phyloP scores from a whole-genome alignment of 1,140 invertebrate species.

The Cardiocondyla obscurior region DNA sequence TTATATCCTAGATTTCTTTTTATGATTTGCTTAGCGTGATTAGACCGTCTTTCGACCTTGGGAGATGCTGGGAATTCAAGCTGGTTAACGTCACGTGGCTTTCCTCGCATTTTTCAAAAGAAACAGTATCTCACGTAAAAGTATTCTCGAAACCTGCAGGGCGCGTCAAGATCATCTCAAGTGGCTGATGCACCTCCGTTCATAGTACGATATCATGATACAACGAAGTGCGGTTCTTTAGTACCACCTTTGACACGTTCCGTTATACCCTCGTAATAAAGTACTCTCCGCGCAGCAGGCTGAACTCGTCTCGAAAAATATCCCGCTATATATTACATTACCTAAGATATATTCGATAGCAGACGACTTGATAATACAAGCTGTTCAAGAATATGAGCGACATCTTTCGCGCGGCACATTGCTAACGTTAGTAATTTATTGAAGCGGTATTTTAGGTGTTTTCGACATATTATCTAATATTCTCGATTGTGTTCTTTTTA shows the following conservation, averaged over 20 bases:
- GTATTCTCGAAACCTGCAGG: conserved; percentile 39
- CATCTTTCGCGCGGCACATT: neutral
- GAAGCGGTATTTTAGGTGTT: neutral
- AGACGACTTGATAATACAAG: neutral
- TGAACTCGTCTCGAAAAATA: conserved; percentile 42
- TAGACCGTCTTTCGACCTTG: neutral
- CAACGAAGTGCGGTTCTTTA: conserved; percentile 37
- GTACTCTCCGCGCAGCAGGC: neutral
- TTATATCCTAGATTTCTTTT: neutral
- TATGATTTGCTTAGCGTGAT: too few relatives aligned
- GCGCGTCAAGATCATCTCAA: conserved; percentile 41
- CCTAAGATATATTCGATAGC: conserved; percentile 2
- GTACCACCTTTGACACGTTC: conserved; percentile 38
- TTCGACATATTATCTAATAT: neutral
- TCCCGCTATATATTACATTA: conserved; percentile 30
- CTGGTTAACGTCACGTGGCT: neutral
- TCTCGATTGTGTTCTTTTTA: neutral
- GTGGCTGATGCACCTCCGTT: conserved; percentile 38
- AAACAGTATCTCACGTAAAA: conserved; percentile 40
- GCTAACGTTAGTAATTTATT: neutral
- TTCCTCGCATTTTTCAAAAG: conserved; percentile 9
- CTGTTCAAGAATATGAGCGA: neutral
- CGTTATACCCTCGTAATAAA: conserved; percentile 29
- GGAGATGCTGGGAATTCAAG: neutral
- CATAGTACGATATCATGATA: conserved; percentile 41